Evolutionary conservation across 2,888 invertebrate genomes (phyloP).

Genomic region (Diogma glabrata): DNA sequence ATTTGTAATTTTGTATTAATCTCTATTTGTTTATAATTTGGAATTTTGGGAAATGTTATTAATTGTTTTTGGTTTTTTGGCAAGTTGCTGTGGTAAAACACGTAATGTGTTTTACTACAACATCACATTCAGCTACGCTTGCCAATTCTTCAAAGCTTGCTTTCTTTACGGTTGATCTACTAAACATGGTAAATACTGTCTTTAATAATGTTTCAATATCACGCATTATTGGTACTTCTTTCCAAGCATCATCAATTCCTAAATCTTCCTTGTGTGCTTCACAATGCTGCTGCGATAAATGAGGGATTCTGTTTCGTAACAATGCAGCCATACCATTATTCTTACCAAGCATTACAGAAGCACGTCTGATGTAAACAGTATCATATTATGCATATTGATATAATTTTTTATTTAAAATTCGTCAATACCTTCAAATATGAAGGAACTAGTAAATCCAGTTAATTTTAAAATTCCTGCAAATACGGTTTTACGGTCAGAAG

Average conservation of each 20-base stretch:
- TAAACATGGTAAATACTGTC: conserved; percentile 9
- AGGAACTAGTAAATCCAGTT: neutral
- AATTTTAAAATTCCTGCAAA: conserved; percentile 10
- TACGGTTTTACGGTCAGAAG: neutral
- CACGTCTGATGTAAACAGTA: conserved; percentile 11
- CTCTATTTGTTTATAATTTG: too few relatives aligned
- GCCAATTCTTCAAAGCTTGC: conserved; percentile 11
- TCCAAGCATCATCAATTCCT: conserved; percentile 10
- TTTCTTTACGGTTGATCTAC: conserved; percentile 8
- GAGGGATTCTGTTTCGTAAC: conserved; percentile 10
- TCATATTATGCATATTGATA: conserved; percentile 8
- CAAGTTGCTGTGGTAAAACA: too few relatives aligned
- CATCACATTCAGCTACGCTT: conserved; percentile 9
- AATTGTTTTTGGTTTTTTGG: too few relatives aligned
- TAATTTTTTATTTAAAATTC: conserved; percentile 4
- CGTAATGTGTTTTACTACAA: too few relatives aligned
- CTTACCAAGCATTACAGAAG: conserved; percentile 13
- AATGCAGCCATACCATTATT: conserved; percentile 9
- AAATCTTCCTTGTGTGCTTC: conserved; percentile 11
- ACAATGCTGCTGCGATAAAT: conserved; percentile 11
- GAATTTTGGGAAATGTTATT: too few relatives aligned
- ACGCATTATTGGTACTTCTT: conserved; percentile 1
- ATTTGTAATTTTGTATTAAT: too few relatives aligned
- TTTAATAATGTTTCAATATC: conserved; percentile 5
- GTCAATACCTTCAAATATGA: conserved; percentile 5